A percentile compares a stretch with the other conserved stretches of the same genome.
Conservation (phyloP, 2,797 vertebrate species). For the Aselliscus stoliczkanus region DNA sequence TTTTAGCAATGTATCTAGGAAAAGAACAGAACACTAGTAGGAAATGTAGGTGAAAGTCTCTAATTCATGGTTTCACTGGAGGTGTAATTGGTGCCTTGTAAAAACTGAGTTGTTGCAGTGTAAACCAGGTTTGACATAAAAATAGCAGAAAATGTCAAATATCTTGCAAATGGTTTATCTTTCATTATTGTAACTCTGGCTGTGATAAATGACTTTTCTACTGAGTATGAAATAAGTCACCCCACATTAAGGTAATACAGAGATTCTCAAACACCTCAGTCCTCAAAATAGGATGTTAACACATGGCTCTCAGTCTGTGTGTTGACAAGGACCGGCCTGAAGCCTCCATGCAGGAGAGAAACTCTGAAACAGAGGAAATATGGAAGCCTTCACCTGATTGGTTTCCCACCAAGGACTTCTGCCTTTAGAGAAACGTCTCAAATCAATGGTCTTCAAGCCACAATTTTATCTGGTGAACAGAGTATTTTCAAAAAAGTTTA, state of each 20-base stretch:
- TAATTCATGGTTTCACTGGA: background rate
- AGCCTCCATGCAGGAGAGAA: background rate
- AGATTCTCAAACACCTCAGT: background rate
- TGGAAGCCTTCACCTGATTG: rapidly evolving
- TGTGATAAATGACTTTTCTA: constrained; percentile 18
- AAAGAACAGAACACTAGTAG: background rate
- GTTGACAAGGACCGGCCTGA: background rate
- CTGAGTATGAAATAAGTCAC: background rate
- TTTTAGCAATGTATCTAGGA: background rate
- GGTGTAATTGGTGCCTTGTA: constrained; percentile 1
- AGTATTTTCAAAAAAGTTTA: background rate
- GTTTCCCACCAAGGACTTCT: background rate
- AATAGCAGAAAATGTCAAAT: background rate
- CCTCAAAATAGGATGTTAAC: background rate
- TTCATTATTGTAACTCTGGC: background rate
- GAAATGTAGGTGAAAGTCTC: background rate
- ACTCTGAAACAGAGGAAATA: background rate
- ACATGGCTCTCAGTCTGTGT: background rate
- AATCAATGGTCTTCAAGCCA: background rate
- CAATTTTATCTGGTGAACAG: background rate
- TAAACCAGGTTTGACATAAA: constrained; percentile 20
- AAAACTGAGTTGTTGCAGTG: background rate
- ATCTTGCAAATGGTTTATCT: background rate
- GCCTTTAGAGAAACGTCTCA: background rate
- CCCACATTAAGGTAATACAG: background rate